Percentiles rank a stretch among this genome's conserved stretches.
phyloP scores from a whole-genome alignment of 2,888 invertebrate genomes.

The Coelogynopora nodosa region DNA sequence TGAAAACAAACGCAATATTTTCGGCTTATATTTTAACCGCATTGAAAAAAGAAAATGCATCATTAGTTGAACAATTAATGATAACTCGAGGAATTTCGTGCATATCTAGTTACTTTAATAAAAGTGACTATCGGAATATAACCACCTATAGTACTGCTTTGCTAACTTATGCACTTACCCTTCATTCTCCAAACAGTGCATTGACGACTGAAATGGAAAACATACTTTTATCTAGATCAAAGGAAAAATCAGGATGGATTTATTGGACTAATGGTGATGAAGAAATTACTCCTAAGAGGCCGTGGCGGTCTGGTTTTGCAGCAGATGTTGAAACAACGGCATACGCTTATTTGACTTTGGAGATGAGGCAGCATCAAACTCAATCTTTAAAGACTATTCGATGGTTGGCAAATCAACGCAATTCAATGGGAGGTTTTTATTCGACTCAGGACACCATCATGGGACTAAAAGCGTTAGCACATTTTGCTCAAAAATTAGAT shows the following conservation, averaged over 20 bases:
- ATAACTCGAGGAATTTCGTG: background rate
- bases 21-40: constrained; percentile 33
- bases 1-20: constrained; percentile 60
- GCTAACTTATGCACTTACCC: background rate
- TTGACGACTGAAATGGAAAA: background rate
- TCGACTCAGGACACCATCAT: constrained; percentile 54
- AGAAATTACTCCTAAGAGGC: background rate
- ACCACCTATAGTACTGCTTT: background rate
- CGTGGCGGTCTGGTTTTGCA: background rate
- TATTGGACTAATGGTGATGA: constrained; percentile 9
- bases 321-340: constrained; percentile 49
- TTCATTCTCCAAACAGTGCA: background rate
- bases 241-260: background rate
- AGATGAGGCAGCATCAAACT: constrained; percentile 40
- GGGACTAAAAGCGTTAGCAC: constrained; percentile 51
- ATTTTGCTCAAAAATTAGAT: constrained; percentile 45
- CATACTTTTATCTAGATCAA: background rate
- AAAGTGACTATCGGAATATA: background rate
- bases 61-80: background rate
- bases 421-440: constrained; percentile 50
- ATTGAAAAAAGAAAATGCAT: background rate
- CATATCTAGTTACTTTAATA: background rate
- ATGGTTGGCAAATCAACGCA: constrained; percentile 49
- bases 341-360: constrained; percentile 49
- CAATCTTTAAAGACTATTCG: constrained; percentile 45